A percentile compares a stretch with the other conserved stretches of the same genome.
These are phyloP conservation scores for Pammene fasciana DNA, from an alignment of 2,888 invertebrate species.

Conservation along the genomic window DNA sequence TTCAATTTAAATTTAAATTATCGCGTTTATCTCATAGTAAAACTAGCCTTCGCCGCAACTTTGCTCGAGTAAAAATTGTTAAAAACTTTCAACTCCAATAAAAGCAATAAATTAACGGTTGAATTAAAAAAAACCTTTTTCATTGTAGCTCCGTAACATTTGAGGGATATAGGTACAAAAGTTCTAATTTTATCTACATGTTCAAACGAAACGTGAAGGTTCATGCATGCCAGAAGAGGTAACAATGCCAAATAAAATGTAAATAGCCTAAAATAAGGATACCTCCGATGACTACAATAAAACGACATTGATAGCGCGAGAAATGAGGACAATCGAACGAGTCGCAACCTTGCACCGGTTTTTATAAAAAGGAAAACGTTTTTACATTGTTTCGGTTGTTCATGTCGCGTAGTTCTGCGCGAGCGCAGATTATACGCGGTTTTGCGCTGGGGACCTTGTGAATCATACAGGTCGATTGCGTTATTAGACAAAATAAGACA, in stretches of 20 bases:
- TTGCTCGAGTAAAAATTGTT: no score
- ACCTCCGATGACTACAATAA: slow-evolving; percentile 8
- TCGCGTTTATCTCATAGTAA: no score
- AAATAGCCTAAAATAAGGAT: slow-evolving; percentile 17
- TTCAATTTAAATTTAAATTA: no score
- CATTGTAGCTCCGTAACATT: no score
- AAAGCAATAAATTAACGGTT: no score
- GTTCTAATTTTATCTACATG: no score
- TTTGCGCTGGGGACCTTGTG: background rate
- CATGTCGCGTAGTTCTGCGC: background rate
- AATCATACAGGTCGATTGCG: background rate
- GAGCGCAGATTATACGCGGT: background rate
- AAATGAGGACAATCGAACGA: slow-evolving; percentile 28
- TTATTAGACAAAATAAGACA: background rate
- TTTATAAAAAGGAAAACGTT: slow-evolving; percentile 23
- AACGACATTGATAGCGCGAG: slow-evolving; percentile 15
- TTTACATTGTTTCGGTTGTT: slow-evolving; percentile 17
- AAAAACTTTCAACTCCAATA: no score
- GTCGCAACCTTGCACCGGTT: slow-evolving; percentile 24
- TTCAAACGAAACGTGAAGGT: no score
- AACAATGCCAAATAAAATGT: background rate
- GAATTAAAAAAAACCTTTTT: no score
- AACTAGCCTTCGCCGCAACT: no score
- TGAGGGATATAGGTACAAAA: no score
- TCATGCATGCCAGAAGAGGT: no score